A percentile compares a stretch with the other conserved stretches of the same genome.
Conservation (phyloP, 2,797 vertebrate genomes). For the Gymnothorax reevesii region DNA sequence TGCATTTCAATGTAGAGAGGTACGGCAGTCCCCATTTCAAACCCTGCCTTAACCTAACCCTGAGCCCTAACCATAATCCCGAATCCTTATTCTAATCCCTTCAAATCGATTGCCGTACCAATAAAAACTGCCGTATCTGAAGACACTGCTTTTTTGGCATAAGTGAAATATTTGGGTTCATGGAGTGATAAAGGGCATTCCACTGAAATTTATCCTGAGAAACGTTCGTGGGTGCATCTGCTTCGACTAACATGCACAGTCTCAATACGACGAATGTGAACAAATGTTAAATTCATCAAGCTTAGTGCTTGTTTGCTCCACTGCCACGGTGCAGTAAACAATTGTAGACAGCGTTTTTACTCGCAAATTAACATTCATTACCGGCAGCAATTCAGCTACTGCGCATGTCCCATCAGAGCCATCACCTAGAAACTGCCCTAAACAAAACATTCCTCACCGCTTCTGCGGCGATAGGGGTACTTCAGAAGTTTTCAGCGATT, state of each 20-base stretch:
- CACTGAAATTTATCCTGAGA: background rate
- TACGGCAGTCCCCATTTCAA: too few species aligned
- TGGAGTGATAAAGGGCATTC: background rate
- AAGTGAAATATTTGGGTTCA: background rate
- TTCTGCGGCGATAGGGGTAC: background rate
- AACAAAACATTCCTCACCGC: conserved; percentile 49
- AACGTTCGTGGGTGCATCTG: background rate
- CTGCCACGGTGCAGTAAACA: background rate
- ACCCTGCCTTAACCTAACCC: too few species aligned
- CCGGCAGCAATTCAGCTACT: background rate
- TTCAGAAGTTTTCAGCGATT: background rate
- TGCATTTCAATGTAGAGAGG: too few species aligned
- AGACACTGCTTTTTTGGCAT: too few species aligned
- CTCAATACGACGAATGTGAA: background rate
- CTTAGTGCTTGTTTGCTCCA: background rate
- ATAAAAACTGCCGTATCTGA: too few species aligned
- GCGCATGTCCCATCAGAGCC: conserved; percentile 13
- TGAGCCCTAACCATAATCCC: too few species aligned
- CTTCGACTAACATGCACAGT: background rate
- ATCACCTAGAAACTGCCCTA: conserved; percentile 37
- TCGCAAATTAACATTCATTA: background rate
- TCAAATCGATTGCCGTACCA: too few species aligned
- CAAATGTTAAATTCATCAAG: background rate
- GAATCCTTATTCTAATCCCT: too few species aligned
- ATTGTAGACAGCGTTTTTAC: background rate